Base-by-base conservation (phyloP, 1,140 invertebrate species). In the Drosophila busckii region DNA sequence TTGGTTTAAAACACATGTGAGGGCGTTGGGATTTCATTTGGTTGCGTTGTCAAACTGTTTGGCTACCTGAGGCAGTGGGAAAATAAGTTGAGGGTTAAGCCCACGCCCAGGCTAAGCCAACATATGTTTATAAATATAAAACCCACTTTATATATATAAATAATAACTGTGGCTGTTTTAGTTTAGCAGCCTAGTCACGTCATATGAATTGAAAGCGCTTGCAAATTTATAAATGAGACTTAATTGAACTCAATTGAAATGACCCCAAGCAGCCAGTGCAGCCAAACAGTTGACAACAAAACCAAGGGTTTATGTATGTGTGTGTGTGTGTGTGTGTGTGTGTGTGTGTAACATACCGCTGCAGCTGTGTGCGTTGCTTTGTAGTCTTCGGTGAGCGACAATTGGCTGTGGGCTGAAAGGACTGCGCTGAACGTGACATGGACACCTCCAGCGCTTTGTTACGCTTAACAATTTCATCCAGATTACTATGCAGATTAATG, bases 391-490 rank as follows among this genome's bases (percentile, higher is more conserved):
- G 94, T 61, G 73, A 95, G n/a, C n/a, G n/a, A n/a, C n/a, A n/a
- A n/a, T 87, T 85, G 95, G 95, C 94, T 94, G 94, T 22, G 94
- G 3, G 94, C 31, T 94, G 95, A 75, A 94, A 93, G 58, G 92
- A 92, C 61, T 85, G 84, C 83, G 96, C 94, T 23, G 94, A 95
- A 80, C 92, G 92, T 34, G 93, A 93, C 93, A 96, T 95, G 48
- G 93, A 93, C 40, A 90, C 90, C 70, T 93, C 92, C 86, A 93
- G 69, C 71, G 89, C 73, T 60, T 87, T 87, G 54, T 80, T 80
- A 29, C 70, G 70, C 50, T 85, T 86, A 13, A 87, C 84, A 55
- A 87, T 87, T 19, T 87, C 86, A 22, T 87, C 86, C 23, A 87
- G 52, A 60, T 86, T 87, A 53, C 66, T 85, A 40, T 87, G 85